Conservation (phyloP, 2,797 vertebrate genomes). For the Arctocebus calabarensis region DNA sequence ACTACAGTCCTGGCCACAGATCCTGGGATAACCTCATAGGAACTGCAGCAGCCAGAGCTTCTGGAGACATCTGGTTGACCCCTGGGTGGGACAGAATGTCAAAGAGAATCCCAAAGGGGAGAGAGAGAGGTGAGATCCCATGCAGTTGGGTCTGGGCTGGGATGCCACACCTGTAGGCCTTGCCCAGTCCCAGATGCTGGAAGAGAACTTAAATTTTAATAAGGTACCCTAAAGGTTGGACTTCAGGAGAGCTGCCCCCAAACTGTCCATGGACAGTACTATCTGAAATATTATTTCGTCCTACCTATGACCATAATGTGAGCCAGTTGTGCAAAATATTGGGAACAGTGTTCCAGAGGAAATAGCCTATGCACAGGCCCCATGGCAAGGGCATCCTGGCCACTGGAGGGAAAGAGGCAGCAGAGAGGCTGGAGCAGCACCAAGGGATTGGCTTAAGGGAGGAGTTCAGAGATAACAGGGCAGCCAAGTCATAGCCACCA, state of each 20-base stretch:
- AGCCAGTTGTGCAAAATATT: background rate
- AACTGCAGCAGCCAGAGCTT: background rate
- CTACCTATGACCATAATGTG: background rate
- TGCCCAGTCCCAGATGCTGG: fast-evolving
- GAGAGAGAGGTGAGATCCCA: background rate
- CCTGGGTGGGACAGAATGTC: fast-evolving
- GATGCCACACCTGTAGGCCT: background rate
- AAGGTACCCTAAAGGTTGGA: background rate
- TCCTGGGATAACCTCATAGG: background rate
- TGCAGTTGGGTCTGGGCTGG: background rate
- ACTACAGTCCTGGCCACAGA: background rate
- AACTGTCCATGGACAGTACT: background rate
- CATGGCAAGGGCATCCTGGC: background rate
- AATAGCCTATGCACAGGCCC: background rate
- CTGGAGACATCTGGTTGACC: background rate
- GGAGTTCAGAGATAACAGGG: background rate
- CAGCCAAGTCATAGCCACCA: background rate
- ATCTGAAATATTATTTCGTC: background rate
- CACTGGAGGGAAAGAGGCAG: background rate
- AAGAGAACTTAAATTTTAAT: background rate
- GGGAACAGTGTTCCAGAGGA: background rate
- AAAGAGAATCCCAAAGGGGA: background rate
- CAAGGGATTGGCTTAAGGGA: background rate
- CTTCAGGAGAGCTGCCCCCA: background rate
- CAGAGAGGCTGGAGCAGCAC: background rate